phyloP scores from a whole-genome alignment of 2,797 vertebrate genomes.

The Stomatorhinus walkeri region DNA sequence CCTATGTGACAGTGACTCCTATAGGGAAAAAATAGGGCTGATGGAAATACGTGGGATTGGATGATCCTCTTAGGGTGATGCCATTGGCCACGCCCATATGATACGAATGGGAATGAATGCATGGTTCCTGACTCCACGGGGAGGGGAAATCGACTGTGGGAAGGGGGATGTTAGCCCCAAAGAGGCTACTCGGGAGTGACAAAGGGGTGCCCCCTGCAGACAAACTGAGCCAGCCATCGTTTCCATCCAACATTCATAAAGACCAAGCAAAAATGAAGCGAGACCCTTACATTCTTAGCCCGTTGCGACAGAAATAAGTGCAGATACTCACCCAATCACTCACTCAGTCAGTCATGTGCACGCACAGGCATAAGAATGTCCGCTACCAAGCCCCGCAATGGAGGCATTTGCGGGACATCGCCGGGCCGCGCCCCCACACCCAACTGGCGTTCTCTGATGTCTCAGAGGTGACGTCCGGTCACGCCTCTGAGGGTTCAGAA shows the following conservation, averaged over 20 bases:
- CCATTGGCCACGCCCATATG: neutral
- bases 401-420: neutral
- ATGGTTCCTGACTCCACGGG: neutral
- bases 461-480: neutral
- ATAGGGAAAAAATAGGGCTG: neutral
- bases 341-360: slow-evolving; percentile 14
- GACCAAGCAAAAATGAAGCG: slow-evolving; percentile 19
- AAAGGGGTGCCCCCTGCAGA: slow-evolving; percentile 48
- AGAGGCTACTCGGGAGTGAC: slow-evolving; percentile 27
- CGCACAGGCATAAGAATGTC: neutral
- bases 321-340: neutral
- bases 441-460: slow-evolving; percentile 3
- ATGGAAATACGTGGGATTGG: neutral
- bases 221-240: slow-evolving; percentile 41
- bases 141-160: slow-evolving; percentile 10
- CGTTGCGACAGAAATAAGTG: slow-evolving; percentile 3
- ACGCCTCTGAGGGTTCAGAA: neutral
- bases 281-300: slow-evolving; percentile 26
- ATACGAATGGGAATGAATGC: neutral
- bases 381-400: neutral
- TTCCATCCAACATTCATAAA: slow-evolving; percentile 29
- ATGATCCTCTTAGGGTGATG: neutral
- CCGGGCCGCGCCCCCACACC: neutral
- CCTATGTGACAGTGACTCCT: neutral
- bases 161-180: neutral